A percentile compares a stretch with the other conserved stretches of the same genome.
These are phyloP conservation scores for Diadegma fenestrale DNA, from an alignment of 2,888 invertebrate genomes.

Conservation along the genomic window DNA sequence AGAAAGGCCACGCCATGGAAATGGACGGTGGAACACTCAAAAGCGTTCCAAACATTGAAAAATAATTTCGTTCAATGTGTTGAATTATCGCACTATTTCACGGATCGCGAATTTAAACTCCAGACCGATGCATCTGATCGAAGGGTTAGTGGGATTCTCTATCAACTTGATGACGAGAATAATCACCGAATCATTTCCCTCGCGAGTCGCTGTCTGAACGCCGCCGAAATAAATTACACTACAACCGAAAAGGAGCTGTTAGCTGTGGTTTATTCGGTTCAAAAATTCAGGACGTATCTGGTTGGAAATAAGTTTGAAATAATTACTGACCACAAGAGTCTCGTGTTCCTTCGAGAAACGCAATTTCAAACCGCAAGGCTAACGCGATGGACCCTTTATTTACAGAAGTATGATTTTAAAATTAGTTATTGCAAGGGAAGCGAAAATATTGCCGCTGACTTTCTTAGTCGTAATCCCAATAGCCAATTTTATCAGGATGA, in stretches of 20 bases:
- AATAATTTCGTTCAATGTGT: constrained; percentile 56
- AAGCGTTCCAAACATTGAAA: constrained; percentile 57
- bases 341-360: constrained; percentile 34
- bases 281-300: constrained; percentile 66
- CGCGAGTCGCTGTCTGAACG: constrained; percentile 67
- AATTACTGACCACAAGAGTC: constrained; percentile 31
- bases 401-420: constrained; percentile 9
- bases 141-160: constrained; percentile 69
- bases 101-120: constrained; percentile 49
- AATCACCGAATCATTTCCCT: constrained; percentile 67
- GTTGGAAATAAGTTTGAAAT: constrained; percentile 67
- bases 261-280: constrained; percentile 66
- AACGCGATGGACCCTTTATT: constrained; percentile 25
- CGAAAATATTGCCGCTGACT: constrained; percentile 70
- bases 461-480: constrained; percentile 41
- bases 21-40: constrained; percentile 49
- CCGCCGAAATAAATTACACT: constrained; percentile 28
- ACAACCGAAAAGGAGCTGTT: constrained; percentile 37
- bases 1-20: constrained; percentile 40
- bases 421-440: constrained; percentile 57
- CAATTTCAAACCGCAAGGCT: constrained; percentile 33
- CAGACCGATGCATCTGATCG: constrained; percentile 64
- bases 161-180: constrained; percentile 38
- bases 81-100: constrained; percentile 47
- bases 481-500: neutral